phyloP scores from a whole-genome alignment of 2,888 invertebrate genomes.

The Dasysyrphus albostriatus region DNA sequence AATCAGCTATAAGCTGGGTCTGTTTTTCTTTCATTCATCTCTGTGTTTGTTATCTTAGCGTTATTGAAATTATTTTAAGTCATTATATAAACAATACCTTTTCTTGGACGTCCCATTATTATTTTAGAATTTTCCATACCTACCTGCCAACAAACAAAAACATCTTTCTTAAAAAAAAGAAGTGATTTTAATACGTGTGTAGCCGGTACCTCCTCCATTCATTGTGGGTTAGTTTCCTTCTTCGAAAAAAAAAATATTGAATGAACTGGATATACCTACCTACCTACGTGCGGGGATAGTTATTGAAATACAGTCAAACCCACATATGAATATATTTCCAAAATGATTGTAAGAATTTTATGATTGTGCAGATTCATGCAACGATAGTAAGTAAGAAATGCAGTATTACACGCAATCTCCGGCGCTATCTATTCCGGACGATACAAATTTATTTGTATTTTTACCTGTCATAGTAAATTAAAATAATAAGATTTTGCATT shows the following conservation, averaged over 20 bases:
- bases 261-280: neutral
- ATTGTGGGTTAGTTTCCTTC: neutral
- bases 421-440: too few relatives aligned
- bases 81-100: conserved; percentile 8
- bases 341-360: too few relatives aligned
- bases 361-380: too few relatives aligned
- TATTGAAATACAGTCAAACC: neutral
- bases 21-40: conserved; percentile 12
- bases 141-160: neutral
- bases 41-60: neutral
- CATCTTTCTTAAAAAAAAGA: neutral
- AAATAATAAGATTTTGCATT: too few relatives aligned
- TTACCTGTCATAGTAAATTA: too few relatives aligned
- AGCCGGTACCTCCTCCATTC: neutral
- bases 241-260: neutral
- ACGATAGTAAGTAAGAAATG: too few relatives aligned
- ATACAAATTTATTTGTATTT: too few relatives aligned
- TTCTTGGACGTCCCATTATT: neutral
- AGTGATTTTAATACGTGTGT: neutral
- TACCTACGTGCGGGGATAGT: neutral
- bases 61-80: neutral
- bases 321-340: neutral
- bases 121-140: neutral
- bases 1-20: neutral
- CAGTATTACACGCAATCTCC: too few relatives aligned